phyloP scores from a whole-genome alignment of 2,797 vertebrate species.

The Manis pentadactyla region DNA sequence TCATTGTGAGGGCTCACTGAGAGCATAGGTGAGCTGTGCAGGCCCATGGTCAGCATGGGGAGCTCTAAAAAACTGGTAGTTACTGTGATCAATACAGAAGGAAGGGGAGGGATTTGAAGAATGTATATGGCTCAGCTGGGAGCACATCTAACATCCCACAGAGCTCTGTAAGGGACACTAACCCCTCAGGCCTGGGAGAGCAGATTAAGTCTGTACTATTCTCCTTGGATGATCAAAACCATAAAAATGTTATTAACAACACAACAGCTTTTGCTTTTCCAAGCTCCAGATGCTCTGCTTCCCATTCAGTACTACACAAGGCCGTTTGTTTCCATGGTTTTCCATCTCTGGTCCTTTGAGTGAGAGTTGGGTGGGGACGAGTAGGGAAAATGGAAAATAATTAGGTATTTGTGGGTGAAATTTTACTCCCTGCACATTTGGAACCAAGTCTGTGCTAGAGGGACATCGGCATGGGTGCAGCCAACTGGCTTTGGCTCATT shows the following conservation, averaged over 20 bases:
- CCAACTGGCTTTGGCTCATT: neutral
- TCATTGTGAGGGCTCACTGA: neutral
- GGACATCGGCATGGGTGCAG: neutral
- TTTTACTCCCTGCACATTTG: neutral
- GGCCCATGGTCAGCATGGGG: neutral
- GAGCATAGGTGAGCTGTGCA: neutral
- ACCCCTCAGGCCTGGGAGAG: neutral
- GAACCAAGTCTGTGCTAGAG: neutral
- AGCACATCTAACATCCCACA: neutral
- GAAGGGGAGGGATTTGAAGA: neutral
- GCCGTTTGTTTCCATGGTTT: slow-evolving; percentile 72
- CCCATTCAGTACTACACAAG: slow-evolving; percentile 58
- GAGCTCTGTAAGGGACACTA: neutral
- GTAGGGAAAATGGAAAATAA: neutral
- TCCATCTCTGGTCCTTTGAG: slow-evolving; percentile 49
- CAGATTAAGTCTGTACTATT: neutral
- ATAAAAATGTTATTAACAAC: slow-evolving; percentile 15
- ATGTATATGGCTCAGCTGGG: neutral
- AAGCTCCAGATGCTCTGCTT: slow-evolving; percentile 21
- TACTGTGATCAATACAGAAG: neutral
- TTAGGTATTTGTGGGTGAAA: slow-evolving; percentile 11
- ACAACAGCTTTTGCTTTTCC: slow-evolving; percentile 48
- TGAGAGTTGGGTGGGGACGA: neutral
- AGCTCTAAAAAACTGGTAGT: neutral
- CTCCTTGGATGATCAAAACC: slow-evolving; percentile 12